Evolutionary conservation across 2,888 invertebrate species (phyloP).

Genomic region (Lamellibrachia satsuma): DNA sequence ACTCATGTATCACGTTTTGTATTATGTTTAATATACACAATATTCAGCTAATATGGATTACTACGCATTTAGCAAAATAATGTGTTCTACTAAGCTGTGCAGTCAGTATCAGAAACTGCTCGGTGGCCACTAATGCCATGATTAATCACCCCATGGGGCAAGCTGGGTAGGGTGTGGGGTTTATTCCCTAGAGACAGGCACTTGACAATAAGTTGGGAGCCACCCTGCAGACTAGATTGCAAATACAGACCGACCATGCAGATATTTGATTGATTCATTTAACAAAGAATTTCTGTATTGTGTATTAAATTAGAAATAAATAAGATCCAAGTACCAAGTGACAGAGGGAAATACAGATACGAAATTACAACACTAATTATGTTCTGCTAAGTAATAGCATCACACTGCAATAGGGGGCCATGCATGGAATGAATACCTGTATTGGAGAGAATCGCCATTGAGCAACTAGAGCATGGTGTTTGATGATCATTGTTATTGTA

Average conservation of each 20-base stretch:
- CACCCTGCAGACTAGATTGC: background rate
- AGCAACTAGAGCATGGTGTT: background rate
- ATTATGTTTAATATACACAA: background rate
- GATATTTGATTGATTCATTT: background rate
- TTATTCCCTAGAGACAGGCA: background rate
- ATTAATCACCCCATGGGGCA: background rate
- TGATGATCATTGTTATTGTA: too few relatives aligned
- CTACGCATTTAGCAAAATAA: background rate
- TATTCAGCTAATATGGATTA: background rate
- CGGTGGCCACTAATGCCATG: background rate
- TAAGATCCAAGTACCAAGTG: background rate
- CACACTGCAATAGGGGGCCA: background rate
- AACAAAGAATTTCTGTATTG: background rate
- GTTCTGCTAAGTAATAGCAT: background rate
- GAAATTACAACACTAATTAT: background rate
- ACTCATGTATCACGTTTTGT: background rate
- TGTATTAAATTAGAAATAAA: background rate
- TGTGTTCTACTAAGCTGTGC: background rate
- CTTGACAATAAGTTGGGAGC: background rate
- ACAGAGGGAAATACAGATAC: background rate
- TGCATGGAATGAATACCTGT: background rate
- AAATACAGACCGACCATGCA: background rate
- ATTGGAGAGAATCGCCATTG: background rate
- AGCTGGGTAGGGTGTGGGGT: background rate
- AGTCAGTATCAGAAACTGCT: background rate